These are phyloP conservation scores for Limenitis camilla DNA, from an alignment of 2,888 invertebrate genomes.

Conservation along the genomic window DNA sequence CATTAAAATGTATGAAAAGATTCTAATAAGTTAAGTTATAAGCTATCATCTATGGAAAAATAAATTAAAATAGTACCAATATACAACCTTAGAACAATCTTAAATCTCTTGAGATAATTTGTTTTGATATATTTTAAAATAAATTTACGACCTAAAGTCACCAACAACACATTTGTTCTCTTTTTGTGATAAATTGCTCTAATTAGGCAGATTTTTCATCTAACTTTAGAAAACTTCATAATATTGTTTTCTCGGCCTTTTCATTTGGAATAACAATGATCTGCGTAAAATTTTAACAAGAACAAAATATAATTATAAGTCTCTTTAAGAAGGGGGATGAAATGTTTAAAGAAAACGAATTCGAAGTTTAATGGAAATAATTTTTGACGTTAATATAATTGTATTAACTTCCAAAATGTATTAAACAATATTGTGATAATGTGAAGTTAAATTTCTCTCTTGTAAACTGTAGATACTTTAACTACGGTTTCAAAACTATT, in stretches of 20 bases:
- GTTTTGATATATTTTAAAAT: no score
- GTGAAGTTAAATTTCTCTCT: no score
- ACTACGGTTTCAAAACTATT: no score
- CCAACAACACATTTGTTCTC: constrained; percentile 1
- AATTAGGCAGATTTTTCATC: constrained; percentile 11
- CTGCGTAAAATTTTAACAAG: neutral
- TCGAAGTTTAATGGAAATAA: neutral
- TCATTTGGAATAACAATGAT: constrained; percentile 3
- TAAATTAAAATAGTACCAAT: no score
- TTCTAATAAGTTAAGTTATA: no score
- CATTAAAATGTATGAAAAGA: no score
- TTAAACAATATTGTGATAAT: no score
- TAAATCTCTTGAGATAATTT: neutral
- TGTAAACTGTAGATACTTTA: no score
- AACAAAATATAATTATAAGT: neutral
- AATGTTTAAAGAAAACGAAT: neutral
- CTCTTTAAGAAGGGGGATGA: neutral
- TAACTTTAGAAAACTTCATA: constrained; percentile 4
- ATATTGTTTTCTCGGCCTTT: constrained; percentile 1
- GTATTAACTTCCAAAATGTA: no score
- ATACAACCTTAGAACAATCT: neutral
- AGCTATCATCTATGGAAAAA: no score
- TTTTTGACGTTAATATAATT: no score
- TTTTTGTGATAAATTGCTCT: constrained; percentile 13
- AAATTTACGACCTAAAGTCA: neutral